These are phyloP conservation scores for Anoncus sp. DNA, from an alignment of 2,888 invertebrate genomes.

Conservation along the genomic window DNA sequence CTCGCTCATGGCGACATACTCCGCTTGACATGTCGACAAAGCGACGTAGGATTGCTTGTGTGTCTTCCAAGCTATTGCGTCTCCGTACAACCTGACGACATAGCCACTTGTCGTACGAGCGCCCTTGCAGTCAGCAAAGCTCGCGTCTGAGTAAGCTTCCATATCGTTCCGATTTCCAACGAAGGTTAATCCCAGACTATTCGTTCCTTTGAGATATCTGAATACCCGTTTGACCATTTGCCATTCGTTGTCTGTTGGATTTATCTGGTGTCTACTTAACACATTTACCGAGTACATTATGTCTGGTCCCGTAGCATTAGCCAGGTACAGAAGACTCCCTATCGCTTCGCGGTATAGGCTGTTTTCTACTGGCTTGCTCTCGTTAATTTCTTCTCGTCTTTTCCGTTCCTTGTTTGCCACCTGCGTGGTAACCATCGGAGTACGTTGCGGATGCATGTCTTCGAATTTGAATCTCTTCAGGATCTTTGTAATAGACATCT, in stretches of 20 bases:
- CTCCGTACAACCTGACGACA: too few species aligned
- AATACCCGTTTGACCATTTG: constrained; percentile 54
- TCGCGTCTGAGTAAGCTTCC: constrained; percentile 55
- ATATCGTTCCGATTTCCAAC: constrained; percentile 48
- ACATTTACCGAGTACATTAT: constrained; percentile 55
- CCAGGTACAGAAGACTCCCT: constrained; percentile 63
- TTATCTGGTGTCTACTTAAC: constrained; percentile 58
- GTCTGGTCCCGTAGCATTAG: constrained; percentile 62
- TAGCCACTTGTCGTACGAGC: too few species aligned
- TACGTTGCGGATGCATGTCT: constrained; percentile 42
- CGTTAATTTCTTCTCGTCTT: too few species aligned
- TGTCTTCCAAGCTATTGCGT: constrained; percentile 37
- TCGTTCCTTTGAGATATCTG: constrained; percentile 55
- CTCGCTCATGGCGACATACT: constrained; percentile 52
- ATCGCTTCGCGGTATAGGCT: constrained; percentile 61
- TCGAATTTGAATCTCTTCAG: constrained; percentile 49
- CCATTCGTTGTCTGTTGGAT: constrained; percentile 57
- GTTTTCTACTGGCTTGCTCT: too few species aligned
- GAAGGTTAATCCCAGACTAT: constrained; percentile 50
- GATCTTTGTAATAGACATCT: constrained; percentile 23
- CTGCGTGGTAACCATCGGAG: constrained; percentile 61
- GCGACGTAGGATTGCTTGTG: too few species aligned
- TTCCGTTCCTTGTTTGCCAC: constrained; percentile 38
- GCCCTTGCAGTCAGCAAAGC: too few species aligned
- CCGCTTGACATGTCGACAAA: constrained; percentile 59